Evolutionary conservation across 2,113 vertebrate genomes (phyloP), one percentile per base, ranked within the genome.

Genomic region (Eurypyga helias): DNA sequence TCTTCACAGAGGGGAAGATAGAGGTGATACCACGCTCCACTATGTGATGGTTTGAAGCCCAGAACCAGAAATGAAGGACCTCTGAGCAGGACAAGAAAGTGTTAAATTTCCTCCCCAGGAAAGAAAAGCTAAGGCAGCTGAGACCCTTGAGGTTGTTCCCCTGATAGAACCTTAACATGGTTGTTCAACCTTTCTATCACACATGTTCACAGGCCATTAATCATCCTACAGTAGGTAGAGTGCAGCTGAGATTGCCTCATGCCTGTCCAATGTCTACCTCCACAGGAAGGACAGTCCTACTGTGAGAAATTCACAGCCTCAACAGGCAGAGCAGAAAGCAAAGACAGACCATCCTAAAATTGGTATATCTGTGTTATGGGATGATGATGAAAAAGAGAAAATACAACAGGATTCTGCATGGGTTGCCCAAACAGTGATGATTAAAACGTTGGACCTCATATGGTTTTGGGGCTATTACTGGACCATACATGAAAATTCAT

Each of bases 21-120:
- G 1, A 52, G 26, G 17, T n/a, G 24, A 52, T 54, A 24, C 7
- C 49, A 43, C 2, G 7, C 2, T 28, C 13, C 3, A 1, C 4
- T 12, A 7, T 7, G 2, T 6, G 8, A 31, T 5, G 2, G 12
- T 24, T 29, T 77, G n/a, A 13, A 70, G 20, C 21, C 11, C 17
- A 73, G 28, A 77, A 78, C 5, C 34, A 71, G 60, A 75, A 78
- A 64, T 26, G 78, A 89, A 78, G 7, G 13, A 66, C 11, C 3
- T 7, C 11, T 29, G 33, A 60, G 43, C 9, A 33, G 33, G 41
- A 82, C 8, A 25, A 62, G 20, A 11, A 76, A 70, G 26, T 75
- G 29, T 25, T 45, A 92, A 88, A 87, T n/a, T 15, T 15, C 7
- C 8, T 61, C 14, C 19, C 20, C 25, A 41, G 45, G 36, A 78